These are phyloP conservation scores for Taurulus bubalis DNA, from an alignment of 2,113 vertebrate genomes.

Conservation along the genomic window DNA sequence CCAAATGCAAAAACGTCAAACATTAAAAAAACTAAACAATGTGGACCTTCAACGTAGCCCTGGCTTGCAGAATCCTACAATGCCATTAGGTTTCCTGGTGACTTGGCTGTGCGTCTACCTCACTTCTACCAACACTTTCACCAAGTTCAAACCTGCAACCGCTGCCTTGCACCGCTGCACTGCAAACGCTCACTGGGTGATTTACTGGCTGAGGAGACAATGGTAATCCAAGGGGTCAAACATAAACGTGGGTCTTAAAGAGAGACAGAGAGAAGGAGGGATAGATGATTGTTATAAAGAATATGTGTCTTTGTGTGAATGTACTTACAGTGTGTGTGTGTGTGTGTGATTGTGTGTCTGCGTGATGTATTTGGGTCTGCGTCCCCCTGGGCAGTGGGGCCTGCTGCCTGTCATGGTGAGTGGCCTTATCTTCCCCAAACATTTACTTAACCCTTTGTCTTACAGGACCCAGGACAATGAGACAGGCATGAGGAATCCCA, in stretches of 20 bases:
- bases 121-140: constrained; percentile 15
- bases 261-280: constrained; percentile 39
- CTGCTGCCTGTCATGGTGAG: constrained; percentile 88
- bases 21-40: neutral
- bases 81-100: neutral
- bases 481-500: constrained; percentile 77
- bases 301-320: neutral
- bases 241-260: constrained; percentile 18
- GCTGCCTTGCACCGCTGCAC: neutral
- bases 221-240: constrained; percentile 18
- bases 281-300: constrained; percentile 5
- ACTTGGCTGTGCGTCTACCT: neutral
- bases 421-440: constrained; percentile 88
- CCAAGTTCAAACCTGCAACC: constrained; percentile 5
- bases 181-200: constrained; percentile 23
- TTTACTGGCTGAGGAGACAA: constrained; percentile 31
- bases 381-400: constrained; percentile 81
- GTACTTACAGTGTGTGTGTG: constrained; percentile 6
- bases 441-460: constrained; percentile 92
- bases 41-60: neutral
- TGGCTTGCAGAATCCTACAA: neutral
- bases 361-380: constrained; percentile 69
- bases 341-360: constrained; percentile 28
- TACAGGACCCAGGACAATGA: constrained; percentile 84
- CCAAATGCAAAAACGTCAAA: neutral